Conservation (phyloP, 1,140 invertebrate genomes). For the Brachionus koreanus region DNA sequence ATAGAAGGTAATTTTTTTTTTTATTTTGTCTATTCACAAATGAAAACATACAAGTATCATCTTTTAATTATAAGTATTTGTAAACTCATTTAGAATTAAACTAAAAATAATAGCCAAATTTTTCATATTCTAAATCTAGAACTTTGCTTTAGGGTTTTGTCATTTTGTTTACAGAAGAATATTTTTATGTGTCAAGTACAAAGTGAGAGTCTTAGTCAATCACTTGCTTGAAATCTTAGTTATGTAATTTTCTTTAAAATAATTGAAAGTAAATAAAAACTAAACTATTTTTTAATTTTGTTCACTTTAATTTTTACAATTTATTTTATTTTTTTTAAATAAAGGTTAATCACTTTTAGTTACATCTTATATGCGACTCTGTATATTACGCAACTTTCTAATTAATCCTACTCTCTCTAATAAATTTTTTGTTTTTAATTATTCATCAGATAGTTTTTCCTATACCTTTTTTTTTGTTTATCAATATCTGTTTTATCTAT, state of each 20-base stretch:
- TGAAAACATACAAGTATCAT: neutral
- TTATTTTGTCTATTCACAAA: neutral
- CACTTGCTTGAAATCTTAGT: neutral
- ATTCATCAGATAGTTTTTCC: neutral
- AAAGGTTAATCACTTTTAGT: neutral
- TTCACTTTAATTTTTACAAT: neutral
- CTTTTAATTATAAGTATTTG: conserved; percentile 4
- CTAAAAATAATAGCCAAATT: neutral
- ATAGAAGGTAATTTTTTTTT: conserved; percentile 38
- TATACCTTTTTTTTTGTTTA: neutral
- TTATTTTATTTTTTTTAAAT: neutral
- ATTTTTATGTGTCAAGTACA: neutral
- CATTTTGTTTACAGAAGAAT: neutral
- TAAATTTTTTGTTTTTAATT: neutral
- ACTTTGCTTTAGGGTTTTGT: neutral
- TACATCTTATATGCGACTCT: neutral
- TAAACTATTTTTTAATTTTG: neutral
- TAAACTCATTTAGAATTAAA: neutral
- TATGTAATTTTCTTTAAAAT: conserved; percentile 1
- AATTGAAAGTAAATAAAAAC: conserved; percentile 4
- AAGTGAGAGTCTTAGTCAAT: neutral
- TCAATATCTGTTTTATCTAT: neutral
- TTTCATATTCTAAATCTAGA: neutral
- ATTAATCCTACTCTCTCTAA: neutral
- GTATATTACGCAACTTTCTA: neutral